These are phyloP conservation scores for Epinotia demarniana DNA, from an alignment of 2,888 invertebrate species.

Conservation along the genomic window DNA sequence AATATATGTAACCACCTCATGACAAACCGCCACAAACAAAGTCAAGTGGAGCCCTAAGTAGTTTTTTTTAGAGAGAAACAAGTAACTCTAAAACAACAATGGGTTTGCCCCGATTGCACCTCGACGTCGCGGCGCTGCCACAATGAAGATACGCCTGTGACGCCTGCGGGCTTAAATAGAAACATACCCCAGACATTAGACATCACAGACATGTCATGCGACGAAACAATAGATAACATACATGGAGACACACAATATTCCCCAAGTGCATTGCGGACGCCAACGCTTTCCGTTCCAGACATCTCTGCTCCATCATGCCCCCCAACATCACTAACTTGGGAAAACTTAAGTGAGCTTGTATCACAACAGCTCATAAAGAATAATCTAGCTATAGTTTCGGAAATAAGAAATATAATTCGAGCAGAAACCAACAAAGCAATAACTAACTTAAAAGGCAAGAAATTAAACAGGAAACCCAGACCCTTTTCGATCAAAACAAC, in stretches of 20 bases:
- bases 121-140: background rate
- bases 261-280: background rate
- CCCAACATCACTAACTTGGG: background rate
- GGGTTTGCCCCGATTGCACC: background rate
- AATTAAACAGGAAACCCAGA: no score
- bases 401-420: no score
- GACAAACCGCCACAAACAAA: no score
- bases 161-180: background rate
- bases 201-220: background rate
- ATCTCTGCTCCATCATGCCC: background rate
- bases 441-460: no score
- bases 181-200: background rate
- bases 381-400: no score
- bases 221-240: background rate
- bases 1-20: no score
- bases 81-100: background rate
- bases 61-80: conserved; percentile 1
- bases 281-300: background rate
- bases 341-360: background rate
- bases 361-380: background rate
- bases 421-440: no score
- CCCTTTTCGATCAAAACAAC: no score
- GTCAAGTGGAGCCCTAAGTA: no score
- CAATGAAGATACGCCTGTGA: background rate
- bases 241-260: background rate